Conservation (phyloP, 1,140 invertebrate genomes). For the Capitella teleta region DNA sequence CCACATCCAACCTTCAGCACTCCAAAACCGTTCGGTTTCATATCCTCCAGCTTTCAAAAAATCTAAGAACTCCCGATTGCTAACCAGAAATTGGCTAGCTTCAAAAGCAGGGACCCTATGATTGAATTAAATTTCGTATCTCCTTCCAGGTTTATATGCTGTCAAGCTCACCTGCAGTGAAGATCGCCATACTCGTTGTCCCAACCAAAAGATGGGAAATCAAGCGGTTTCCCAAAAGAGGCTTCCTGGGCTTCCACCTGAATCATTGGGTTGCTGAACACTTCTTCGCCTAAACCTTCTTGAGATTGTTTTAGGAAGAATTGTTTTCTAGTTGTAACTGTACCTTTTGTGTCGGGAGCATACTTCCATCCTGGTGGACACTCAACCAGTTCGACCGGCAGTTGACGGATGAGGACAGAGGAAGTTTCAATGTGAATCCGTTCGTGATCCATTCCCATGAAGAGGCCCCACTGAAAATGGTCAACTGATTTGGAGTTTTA, state of each 20-base stretch:
- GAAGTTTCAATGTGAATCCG: slow-evolving; percentile 41
- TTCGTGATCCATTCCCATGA: slow-evolving; percentile 43
- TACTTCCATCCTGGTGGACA: slow-evolving; percentile 31
- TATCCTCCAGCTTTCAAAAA: slow-evolving; percentile 38
- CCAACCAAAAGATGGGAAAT: slow-evolving; percentile 41
- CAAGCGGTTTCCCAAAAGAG: slow-evolving; percentile 30
- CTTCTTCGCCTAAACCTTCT: background rate
- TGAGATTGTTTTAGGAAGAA: no score
- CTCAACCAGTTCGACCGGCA: slow-evolving; percentile 30
- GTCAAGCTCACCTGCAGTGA: slow-evolving; percentile 20
- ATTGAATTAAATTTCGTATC: slow-evolving; percentile 5
- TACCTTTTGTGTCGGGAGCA: no score
- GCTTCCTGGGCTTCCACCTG: slow-evolving; percentile 20
- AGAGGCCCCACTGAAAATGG: slow-evolving; percentile 33
- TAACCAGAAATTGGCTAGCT: slow-evolving; percentile 32
- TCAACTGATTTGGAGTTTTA: no score
- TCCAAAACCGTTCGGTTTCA: slow-evolving; percentile 26
- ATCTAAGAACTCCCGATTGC: slow-evolving; percentile 33
- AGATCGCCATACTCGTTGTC: slow-evolving; percentile 39
- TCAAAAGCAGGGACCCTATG: slow-evolving; percentile 35
- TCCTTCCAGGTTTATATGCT: background rate
- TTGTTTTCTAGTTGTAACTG: no score
- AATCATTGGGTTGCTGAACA: slow-evolving; percentile 19
- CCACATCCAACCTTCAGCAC: slow-evolving; percentile 37
- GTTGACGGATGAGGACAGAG: slow-evolving; percentile 37